Conservation (phyloP, 2,888 invertebrate genomes). For the Aporophyla nigra region DNA sequence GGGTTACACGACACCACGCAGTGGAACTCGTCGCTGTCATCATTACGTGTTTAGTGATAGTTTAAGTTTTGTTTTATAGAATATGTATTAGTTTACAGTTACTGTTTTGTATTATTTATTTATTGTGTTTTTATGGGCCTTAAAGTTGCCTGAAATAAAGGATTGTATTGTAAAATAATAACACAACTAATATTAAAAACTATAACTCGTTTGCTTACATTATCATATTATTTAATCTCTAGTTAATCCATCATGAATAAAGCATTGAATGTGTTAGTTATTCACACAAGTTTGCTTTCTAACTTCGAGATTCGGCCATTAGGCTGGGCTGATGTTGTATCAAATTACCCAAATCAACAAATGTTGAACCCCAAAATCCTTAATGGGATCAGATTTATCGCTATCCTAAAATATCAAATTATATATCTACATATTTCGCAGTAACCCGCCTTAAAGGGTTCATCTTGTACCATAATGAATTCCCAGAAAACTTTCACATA, state of each 20-base stretch:
- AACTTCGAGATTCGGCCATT: conserved; percentile 50
- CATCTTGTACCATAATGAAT: conserved; percentile 21
- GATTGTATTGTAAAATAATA: too few species aligned
- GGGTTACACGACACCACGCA: too few species aligned
- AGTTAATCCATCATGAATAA: conserved; percentile 23
- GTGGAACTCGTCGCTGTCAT: too few species aligned
- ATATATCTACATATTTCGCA: conserved; percentile 9
- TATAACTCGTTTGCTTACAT: too few species aligned
- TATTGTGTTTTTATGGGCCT: too few species aligned
- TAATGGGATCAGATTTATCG: conserved; percentile 52
- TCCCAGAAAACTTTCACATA: neutral
- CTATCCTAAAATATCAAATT: conserved; percentile 60
- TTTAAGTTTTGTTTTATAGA: too few species aligned
- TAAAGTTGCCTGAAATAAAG: too few species aligned
- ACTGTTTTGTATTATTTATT: too few species aligned
- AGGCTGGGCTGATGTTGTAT: conserved; percentile 40
- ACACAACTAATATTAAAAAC: too few species aligned
- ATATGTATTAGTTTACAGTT: too few species aligned
- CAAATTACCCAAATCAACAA: conserved; percentile 61
- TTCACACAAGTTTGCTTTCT: conserved; percentile 23
- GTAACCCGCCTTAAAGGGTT: conserved; percentile 22
- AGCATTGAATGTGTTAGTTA: conserved; percentile 14
- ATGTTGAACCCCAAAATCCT: conserved; percentile 47
- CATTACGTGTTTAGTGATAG: too few species aligned
- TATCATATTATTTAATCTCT: conserved; percentile 17